Percentiles rank a stretch among this genome's conserved stretches.
Evolutionary conservation across 2,888 invertebrate genomes (phyloP).

Genomic region (Helicoverpa assulta): DNA sequence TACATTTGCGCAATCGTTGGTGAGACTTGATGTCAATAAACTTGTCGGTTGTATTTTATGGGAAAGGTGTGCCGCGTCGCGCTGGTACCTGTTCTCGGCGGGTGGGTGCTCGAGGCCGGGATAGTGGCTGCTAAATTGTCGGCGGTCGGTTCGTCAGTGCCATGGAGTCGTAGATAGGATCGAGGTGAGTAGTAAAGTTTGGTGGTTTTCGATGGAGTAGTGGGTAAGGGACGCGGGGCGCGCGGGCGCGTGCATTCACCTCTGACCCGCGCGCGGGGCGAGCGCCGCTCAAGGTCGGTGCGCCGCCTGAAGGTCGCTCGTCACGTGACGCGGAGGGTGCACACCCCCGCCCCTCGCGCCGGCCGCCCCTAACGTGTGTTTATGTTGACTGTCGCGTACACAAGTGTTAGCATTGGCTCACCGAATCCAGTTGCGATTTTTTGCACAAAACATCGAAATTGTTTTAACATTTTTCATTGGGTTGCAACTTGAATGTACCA

Average conservation of each 20-base stretch:
- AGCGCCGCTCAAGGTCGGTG: slow-evolving; percentile 89
- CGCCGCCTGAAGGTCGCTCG: slow-evolving; percentile 89
- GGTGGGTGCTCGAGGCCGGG: slow-evolving; percentile 79
- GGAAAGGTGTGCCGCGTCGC: slow-evolving; percentile 89
- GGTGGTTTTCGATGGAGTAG: slow-evolving; percentile 72
- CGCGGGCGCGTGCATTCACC: slow-evolving; percentile 86
- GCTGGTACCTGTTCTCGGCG: slow-evolving; percentile 84
- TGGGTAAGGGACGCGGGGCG: slow-evolving; percentile 71
- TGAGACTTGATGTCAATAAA: slow-evolving; percentile 89
- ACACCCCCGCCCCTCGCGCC: slow-evolving; percentile 78
- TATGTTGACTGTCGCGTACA: slow-evolving; percentile 70
- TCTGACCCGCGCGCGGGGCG: slow-evolving; percentile 89
- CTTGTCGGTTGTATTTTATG: slow-evolving; percentile 89
- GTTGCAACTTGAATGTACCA: background rate
- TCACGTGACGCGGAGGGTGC: slow-evolving; percentile 89
- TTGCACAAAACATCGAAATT: slow-evolving; percentile 5
- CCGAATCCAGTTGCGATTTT: slow-evolving; percentile 11
- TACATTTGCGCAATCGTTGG: slow-evolving; percentile 84
- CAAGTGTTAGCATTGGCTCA: slow-evolving; percentile 62
- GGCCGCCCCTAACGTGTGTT: slow-evolving; percentile 69
- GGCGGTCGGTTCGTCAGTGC: slow-evolving; percentile 70
- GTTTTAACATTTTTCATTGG: background rate
- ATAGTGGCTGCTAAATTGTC: slow-evolving; percentile 71
- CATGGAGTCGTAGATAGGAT: slow-evolving; percentile 78
- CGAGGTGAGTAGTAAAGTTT: slow-evolving; percentile 81